Evolutionary conservation across 2,888 invertebrate species (phyloP).

Genomic region (Ennomos quercinarius): DNA sequence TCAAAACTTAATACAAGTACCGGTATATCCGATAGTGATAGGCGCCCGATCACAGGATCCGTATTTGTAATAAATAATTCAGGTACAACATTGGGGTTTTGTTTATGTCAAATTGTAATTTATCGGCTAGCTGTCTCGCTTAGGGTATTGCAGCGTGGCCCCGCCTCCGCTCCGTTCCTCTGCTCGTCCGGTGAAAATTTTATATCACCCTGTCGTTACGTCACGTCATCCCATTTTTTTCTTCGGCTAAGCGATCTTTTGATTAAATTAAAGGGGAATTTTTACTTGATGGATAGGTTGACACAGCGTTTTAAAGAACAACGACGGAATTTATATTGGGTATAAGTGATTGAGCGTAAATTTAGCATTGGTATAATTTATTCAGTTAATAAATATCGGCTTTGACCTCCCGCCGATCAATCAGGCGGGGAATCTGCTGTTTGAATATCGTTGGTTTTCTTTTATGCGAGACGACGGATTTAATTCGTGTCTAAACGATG

Average conservation of each 20-base stretch:
- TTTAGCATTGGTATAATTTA: slow-evolving; percentile 67
- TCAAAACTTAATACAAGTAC: no score
- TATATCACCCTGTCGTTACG: slow-evolving; percentile 76
- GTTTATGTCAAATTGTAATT: slow-evolving; percentile 84
- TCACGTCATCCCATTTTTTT: slow-evolving; percentile 80
- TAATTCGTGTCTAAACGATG: slow-evolving; percentile 12
- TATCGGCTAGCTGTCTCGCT: slow-evolving; percentile 79
- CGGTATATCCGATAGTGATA: neutral
- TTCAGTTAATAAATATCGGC: slow-evolving; percentile 75
- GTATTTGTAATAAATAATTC: slow-evolving; percentile 79
- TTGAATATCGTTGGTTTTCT: slow-evolving; percentile 32
- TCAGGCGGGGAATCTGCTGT: slow-evolving; percentile 48
- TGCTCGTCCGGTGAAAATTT: slow-evolving; percentile 77
- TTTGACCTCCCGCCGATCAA: slow-evolving; percentile 52
- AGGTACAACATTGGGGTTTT: slow-evolving; percentile 76
- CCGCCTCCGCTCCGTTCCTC: slow-evolving; percentile 49
- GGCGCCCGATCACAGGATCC: slow-evolving; percentile 8
- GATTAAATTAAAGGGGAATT: slow-evolving; percentile 85
- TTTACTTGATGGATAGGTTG: slow-evolving; percentile 84
- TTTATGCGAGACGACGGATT: slow-evolving; percentile 28
- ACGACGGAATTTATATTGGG: slow-evolving; percentile 79
- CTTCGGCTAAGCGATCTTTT: slow-evolving; percentile 83
- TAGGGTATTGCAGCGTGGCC: slow-evolving; percentile 77
- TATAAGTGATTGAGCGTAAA: slow-evolving; percentile 79
- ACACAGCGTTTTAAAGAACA: slow-evolving; percentile 80